These are phyloP conservation scores for Mormyrus lacerda DNA, from an alignment of 2,113 vertebrate genomes.

Conservation along the genomic window DNA sequence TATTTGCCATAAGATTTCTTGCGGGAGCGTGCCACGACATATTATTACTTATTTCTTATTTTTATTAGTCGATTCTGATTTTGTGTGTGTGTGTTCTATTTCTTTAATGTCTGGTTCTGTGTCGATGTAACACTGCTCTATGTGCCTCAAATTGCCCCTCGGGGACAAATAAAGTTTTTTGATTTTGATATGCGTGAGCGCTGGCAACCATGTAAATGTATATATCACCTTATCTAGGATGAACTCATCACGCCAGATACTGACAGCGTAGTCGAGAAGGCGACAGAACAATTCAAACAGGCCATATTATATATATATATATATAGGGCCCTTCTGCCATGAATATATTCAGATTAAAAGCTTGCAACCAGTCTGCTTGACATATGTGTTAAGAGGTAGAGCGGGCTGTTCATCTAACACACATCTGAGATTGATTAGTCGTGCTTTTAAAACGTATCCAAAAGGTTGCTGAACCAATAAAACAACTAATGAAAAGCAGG, in stretches of 20 bases:
- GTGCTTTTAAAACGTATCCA: neutral
- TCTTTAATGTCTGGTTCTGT: no score
- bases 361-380: constrained; percentile 23
- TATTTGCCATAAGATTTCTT: neutral
- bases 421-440: constrained; percentile 36
- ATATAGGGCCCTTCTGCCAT: neutral
- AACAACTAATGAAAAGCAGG: neutral
- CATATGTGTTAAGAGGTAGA: constrained; percentile 31
- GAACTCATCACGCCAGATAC: neutral
- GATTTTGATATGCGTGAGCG: neutral
- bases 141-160: no score
- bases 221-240: neutral
- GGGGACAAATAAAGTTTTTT: no score
- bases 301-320: neutral
- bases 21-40: neutral
- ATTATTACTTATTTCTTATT: no score
- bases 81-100: no score
- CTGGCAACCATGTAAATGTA: neutral
- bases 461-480: neutral
- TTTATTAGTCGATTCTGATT: no score
- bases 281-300: neutral
- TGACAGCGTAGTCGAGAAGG: neutral
- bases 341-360: neutral
- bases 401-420: neutral
- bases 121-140: no score